Evolutionary conservation across 2,113 vertebrate genomes (phyloP).

Genomic region (Mirounga angustirostris): DNA sequence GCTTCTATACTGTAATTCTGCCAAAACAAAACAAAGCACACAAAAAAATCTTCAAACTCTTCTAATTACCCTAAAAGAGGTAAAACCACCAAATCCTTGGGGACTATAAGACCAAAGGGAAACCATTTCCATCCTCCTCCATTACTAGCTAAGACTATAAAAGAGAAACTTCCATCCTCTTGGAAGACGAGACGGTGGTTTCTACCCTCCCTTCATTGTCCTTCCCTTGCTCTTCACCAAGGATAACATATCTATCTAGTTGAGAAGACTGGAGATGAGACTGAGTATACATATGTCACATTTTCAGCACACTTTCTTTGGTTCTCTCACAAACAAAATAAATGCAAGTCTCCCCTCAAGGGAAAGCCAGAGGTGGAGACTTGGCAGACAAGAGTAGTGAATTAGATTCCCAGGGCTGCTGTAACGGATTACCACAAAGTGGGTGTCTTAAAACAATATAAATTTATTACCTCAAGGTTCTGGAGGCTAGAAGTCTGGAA

Average conservation of each 20-base stretch:
- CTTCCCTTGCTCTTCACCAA: neutral
- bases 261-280: neutral
- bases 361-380: neutral
- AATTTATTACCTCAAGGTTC: neutral
- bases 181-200: neutral
- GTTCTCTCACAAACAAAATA: neutral
- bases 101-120: neutral
- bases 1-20: neutral
- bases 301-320: neutral
- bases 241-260: neutral
- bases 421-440: neutral
- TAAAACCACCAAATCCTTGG: neutral
- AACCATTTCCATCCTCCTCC: neutral
- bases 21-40: conserved; percentile 16
- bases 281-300: neutral
- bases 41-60: neutral
- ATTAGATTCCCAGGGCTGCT: neutral
- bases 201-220: neutral
- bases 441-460: neutral
- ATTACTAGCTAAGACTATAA: neutral
- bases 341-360: neutral
- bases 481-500: neutral
- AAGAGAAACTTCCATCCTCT: conserved; percentile 5
- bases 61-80: neutral
- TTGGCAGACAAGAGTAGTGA: neutral